Evolutionary conservation across 1,140 invertebrate species (phyloP), one percentile per base, ranked within the genome.

Genomic region (Aplysia californica): DNA sequence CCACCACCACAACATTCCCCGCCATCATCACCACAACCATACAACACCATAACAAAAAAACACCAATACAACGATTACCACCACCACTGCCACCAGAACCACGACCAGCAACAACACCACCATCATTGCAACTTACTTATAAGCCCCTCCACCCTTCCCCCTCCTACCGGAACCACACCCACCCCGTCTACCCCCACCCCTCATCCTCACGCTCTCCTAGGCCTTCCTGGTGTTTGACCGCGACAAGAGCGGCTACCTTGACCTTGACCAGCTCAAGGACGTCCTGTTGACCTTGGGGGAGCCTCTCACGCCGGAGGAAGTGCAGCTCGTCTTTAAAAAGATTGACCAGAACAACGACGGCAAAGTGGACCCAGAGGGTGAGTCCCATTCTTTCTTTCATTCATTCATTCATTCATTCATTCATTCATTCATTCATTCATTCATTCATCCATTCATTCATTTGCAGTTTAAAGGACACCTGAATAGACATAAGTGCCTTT

Each of bases 221-320:
- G 72, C 72, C 1, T 75, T 75, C 31, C 41, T 50, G 31, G 61
- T 66, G 31, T 75, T 75, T n/a, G 72, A 75, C 61, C 18, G 61
- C 1, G 72, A 75, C 72, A 75, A 75, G 72, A 75, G 38, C 26
- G 72, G 72, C 39, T 44, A 29, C 61, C 36, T 75, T 18, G 66
- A 50, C 41, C 72, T 75, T 23, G 3, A 1, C 1, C 58, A 75
- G 72, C 61, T 75, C 26, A 50, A 41, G 61, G 61, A 75, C n/a
- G 59, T 75, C 3, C 41, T 75, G 39, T 66, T n/a, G 23, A 55
- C 35, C 36, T 65, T 75, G 10, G 72, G 72, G 39, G 72, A 75
- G n/a, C 59, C 59, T 4, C 59, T 75, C 10, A 50, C 36, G 23
- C 3, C 6, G 31, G 39, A 33, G n/a, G 72, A 75, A 29, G 61